Evolutionary conservation across 2,888 invertebrate genomes (phyloP).

Genomic region (Macroteleia sp.): DNA sequence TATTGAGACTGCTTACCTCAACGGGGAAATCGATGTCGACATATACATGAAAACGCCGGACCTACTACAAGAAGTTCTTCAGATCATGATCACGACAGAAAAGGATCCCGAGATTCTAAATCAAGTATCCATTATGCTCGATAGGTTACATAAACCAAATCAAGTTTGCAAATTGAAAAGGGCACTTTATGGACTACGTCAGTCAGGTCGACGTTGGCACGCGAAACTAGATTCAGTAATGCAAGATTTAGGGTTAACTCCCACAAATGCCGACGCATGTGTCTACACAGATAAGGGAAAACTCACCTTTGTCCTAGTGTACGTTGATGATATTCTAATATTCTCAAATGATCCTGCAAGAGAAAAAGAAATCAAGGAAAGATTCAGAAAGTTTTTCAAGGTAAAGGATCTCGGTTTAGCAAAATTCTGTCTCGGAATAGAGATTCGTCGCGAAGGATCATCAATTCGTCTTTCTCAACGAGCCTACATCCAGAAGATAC

Average conservation of each 20-base stretch:
- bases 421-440: constrained; percentile 66
- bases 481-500: too few species aligned
- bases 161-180: background rate
- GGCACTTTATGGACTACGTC: background rate
- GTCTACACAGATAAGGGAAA: background rate
- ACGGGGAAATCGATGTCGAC: background rate
- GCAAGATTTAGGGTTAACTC: background rate
- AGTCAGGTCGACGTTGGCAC: background rate
- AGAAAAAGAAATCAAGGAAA: background rate
- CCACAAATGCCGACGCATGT: background rate
- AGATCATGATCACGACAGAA: background rate
- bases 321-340: constrained; percentile 16
- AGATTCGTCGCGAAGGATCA: constrained; percentile 44
- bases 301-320: background rate
- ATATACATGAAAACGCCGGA: background rate
- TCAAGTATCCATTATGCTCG: background rate
- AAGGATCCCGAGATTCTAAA: background rate
- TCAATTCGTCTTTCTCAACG: too few species aligned
- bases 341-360: background rate
- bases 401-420: constrained; percentile 64
- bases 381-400: constrained; percentile 42
- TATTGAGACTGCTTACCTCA: background rate
- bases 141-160: background rate
- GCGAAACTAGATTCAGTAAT: background rate
- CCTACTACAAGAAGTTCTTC: background rate